phyloP scores from a whole-genome alignment of 2,888 invertebrate genomes.

The Drosophila nr. fundita region DNA sequence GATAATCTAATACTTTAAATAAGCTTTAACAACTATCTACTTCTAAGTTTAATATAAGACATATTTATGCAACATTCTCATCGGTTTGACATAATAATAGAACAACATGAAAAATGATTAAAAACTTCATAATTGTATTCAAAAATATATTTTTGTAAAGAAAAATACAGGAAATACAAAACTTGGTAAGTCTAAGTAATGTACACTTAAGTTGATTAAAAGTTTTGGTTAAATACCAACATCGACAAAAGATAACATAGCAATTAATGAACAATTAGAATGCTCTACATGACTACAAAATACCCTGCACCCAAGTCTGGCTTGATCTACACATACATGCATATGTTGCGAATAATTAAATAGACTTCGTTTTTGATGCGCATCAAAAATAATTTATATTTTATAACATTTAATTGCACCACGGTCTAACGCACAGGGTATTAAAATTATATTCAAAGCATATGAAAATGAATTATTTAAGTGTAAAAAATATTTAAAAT shows the following conservation, averaged over 20 bases:
- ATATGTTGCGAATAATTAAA: constrained; percentile 35
- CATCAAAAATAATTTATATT: constrained; percentile 3
- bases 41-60: not conserved
- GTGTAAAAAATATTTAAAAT: constrained; percentile 12
- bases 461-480: constrained; percentile 27
- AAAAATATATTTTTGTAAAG: constrained; percentile 77
- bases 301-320: constrained; percentile 8
- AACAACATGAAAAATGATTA: constrained; percentile 14
- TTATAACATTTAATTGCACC: constrained; percentile 11
- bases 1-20: not conserved
- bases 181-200: constrained; percentile 55
- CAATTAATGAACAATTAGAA: constrained; percentile 33
- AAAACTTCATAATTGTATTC: constrained; percentile 51
- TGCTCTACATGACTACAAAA: not conserved
- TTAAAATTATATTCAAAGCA: constrained; percentile 23
- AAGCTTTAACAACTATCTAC: not conserved
- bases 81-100: constrained; percentile 3
- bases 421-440: constrained; percentile 3
- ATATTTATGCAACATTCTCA: not conserved
- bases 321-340: constrained; percentile 2
- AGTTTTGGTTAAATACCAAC: constrained; percentile 51
- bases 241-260: constrained; percentile 56
- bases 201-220: constrained; percentile 60
- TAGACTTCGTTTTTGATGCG: not conserved
- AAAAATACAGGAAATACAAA: constrained; percentile 75